These are phyloP conservation scores for Scylla paramamosain DNA, from an alignment of 1,140 invertebrate species.

Conservation along the genomic window DNA sequence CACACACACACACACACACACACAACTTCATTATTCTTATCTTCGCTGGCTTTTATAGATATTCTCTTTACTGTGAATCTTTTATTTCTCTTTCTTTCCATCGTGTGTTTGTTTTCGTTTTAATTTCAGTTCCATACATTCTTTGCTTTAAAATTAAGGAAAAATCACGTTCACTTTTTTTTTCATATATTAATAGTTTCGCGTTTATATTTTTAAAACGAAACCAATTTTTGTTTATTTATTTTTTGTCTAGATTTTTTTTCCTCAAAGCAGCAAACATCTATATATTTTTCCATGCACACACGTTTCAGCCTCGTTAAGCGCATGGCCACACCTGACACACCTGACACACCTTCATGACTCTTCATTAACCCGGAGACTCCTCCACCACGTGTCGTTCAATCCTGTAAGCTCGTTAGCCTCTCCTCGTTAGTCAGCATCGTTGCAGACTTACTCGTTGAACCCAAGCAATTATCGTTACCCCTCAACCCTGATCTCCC, in stretches of 20 bases:
- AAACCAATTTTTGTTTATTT: too few species aligned
- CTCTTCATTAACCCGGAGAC: neutral
- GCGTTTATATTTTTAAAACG: neutral
- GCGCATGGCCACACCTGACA: neutral
- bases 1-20: too few species aligned
- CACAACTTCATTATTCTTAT: too few species aligned
- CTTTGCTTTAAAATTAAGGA: too few species aligned
- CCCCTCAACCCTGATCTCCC: neutral
- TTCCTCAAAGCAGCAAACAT: neutral
- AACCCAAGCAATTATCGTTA: neutral
- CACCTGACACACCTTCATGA: neutral
- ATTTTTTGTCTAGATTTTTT: neutral
- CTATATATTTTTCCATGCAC: too few species aligned
- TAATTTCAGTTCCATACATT: too few species aligned
- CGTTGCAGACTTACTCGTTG: neutral
- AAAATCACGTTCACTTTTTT: neutral
- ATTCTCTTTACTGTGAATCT: too few species aligned
- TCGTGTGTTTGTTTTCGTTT: too few species aligned
- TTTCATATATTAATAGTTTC: neutral
- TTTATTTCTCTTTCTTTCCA: too few species aligned
- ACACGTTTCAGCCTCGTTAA: neutral
- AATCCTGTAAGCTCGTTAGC: conserved; percentile 2
- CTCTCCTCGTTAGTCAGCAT: neutral
- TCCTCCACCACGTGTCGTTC: neutral
- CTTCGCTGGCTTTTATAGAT: too few species aligned